Evolutionary conservation across 2,113 vertebrate species (phyloP).

Genomic region (Brienomyrus longianalis): DNA sequence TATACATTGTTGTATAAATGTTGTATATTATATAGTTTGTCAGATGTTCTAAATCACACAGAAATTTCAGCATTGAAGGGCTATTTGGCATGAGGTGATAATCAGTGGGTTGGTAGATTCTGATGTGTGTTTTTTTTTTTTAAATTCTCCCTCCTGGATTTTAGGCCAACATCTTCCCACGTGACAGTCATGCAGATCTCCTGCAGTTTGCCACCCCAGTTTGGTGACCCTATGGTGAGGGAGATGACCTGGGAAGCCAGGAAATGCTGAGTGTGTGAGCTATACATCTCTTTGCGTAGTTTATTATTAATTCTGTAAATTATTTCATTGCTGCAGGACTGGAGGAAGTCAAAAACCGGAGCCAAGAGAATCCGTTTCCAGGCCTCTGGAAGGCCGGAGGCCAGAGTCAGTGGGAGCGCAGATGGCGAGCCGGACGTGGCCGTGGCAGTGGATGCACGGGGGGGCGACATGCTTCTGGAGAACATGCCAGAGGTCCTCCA

Average conservation of each 20-base stretch:
- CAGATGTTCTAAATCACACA: neutral
- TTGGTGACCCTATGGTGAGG: neutral
- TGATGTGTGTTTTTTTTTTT: neutral
- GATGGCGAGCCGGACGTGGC: neutral
- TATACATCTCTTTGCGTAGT: neutral
- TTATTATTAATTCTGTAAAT: neutral
- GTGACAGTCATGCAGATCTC: conserved; percentile 28
- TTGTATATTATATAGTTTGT: neutral
- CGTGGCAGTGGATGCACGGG: neutral
- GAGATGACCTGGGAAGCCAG: neutral
- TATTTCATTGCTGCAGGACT: neutral
- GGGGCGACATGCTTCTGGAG: conserved; percentile 13
- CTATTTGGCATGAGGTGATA: neutral
- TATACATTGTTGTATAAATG: neutral
- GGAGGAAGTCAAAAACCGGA: neutral
- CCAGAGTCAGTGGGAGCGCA: neutral
- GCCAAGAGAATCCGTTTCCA: neutral
- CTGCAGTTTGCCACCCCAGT: conserved; percentile 17
- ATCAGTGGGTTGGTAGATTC: neutral
- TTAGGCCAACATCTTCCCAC: conserved; percentile 28
- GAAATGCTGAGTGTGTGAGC: neutral
- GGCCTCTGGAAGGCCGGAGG: neutral
- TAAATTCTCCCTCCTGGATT: neutral
- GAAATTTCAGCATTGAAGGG: neutral
- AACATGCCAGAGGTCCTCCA: conserved; percentile 30